Base-by-base conservation (phyloP, 2,888 invertebrate species). In the Laothoe populi region DNA sequence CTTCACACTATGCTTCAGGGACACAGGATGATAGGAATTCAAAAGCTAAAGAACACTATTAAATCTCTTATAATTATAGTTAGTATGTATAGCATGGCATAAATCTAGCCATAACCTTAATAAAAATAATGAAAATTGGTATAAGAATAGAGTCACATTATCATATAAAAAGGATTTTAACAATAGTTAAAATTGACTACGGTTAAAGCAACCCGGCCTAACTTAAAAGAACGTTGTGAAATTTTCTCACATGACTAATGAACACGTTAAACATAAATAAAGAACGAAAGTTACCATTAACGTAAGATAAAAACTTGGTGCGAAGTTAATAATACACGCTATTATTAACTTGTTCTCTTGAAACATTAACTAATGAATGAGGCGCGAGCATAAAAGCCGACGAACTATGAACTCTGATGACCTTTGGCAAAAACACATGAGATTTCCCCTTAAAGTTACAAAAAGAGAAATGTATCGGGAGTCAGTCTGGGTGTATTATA, bases 401-500 rank as follows among this genome's bases (percentile, higher is more conserved):
- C 35, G 53, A 59, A 66, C 46, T 62, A 53, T 46, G 53, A 49
- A 21, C 60, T 48, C 49, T 53, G 7, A 26, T 59, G 35, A 40
- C 60, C 73, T 72, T 70, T 72, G 66, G 59, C 57, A 60, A 48
- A 53, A 38, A 70, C 63, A 72, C 67, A 61, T 64, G 65, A 64
- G 65, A 63, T 70, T 67, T 60, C 67, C 31, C 24, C 38, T 53
- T 53, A 53, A 53, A 16, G 64, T 40, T 60, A 59, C 45, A 62
- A 59, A 60, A 65, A 63, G 42, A 61, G 45, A 59, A n/a, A 40
- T 53, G 53, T 35, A 53, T 35, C 35, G 24, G 26, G 23, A 46
- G 58, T 60, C 44, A 40, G 67, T 53, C 53, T 31, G 66, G 67
- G 64, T 69, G 71, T 72, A 80, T 80, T 78, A 79, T 79, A 72